Evolutionary conservation across 2,113 vertebrate species (phyloP), one percentile per base, ranked within the genome.

Genomic region (Corynorhinus townsendii): DNA sequence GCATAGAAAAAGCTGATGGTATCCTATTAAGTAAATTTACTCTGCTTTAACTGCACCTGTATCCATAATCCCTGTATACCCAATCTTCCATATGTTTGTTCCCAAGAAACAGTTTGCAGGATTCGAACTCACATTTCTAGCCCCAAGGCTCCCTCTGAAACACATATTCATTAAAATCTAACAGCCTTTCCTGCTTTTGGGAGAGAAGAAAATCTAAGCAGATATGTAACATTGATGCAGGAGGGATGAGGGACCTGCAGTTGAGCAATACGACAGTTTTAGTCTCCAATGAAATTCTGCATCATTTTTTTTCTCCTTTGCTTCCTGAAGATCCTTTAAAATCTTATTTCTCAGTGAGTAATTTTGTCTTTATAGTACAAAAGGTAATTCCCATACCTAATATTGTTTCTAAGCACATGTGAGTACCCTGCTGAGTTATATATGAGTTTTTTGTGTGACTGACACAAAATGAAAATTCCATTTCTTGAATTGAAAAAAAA

Each of bases 351-450:
- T 97, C 96, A 98, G 97, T 98, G 98, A 97, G 97, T 98, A 98
- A 98, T 98, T 98, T 98, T 97, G 96, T 96, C 98, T 98, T 98
- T 98, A 98, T 98, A 96, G 96, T 97, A 97, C 94, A 64, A 35
- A 98, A 98, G 98, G 97, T 98, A 98, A 98, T 98, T 98, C 98
- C 98, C 98, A 98, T 94, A 98, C 97, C 98, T 98, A 98, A 98
- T 97, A 97, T 98, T 98, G 98, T 98, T 98, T 98, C 98, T 97
- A 97, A 98, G 97, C 97, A 98, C 97, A 98, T 95, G 96, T 97
- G 95, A 98, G 96, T 98, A 97, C 97, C 98, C 98, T 97, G 98
- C 98, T 98, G 98, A 98, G 98, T 98, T 98, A 98, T 97, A 98
- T 89, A 98, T 98, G 97, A 98, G 96, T 94, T 97, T 95, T 96